A percentile compares a stretch with the other conserved stretches of the same genome.
Evolutionary conservation across 1,140 invertebrate genomes (phyloP).

Genomic region (Himalopsyche phryganea): DNA sequence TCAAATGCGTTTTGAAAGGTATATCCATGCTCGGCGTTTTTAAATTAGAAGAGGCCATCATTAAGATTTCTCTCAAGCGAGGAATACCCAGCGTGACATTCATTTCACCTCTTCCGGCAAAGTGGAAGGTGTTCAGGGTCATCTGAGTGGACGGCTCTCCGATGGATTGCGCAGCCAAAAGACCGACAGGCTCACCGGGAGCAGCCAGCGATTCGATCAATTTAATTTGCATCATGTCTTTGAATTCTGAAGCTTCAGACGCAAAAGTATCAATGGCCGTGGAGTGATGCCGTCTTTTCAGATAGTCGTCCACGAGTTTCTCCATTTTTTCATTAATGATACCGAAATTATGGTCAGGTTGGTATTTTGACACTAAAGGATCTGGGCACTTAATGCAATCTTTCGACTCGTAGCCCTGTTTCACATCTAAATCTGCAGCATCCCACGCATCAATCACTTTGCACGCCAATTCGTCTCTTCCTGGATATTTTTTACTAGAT

Average conservation of each 20-base stretch:
- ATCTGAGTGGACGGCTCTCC: slow-evolving; percentile 99
- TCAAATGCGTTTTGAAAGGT: slow-evolving; percentile 62
- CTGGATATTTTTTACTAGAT: slow-evolving; percentile 2
- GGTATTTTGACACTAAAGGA: slow-evolving; percentile 66
- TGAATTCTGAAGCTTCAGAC: slow-evolving; percentile 55
- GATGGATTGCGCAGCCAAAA: slow-evolving; percentile 92
- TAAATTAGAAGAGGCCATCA: slow-evolving; percentile 88
- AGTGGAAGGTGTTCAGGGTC: slow-evolving; percentile 99
- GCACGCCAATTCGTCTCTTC: slow-evolving; percentile 45
- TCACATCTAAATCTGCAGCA: slow-evolving; percentile 55
- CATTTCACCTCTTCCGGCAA: slow-evolving; percentile 99
- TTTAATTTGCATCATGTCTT: slow-evolving; percentile 74
- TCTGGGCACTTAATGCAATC: slow-evolving; percentile 60
- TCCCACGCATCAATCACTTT: slow-evolving; percentile 65
- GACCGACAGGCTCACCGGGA: slow-evolving; percentile 94
- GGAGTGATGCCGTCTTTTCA: slow-evolving; percentile 44
- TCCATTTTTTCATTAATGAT: slow-evolving; percentile 79
- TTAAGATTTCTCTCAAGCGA: slow-evolving; percentile 92
- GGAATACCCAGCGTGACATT: slow-evolving; percentile 99
- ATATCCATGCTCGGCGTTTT: slow-evolving; percentile 97
- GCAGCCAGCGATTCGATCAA: slow-evolving; percentile 71
- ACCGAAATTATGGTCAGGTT: slow-evolving; percentile 74
- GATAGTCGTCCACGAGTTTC: slow-evolving; percentile 63
- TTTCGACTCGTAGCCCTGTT: slow-evolving; percentile 48
- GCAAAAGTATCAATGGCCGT: slow-evolving; percentile 43